Evolutionary conservation across 2,797 vertebrate genomes (phyloP).

Genomic region (Eurystomus glaucurus): DNA sequence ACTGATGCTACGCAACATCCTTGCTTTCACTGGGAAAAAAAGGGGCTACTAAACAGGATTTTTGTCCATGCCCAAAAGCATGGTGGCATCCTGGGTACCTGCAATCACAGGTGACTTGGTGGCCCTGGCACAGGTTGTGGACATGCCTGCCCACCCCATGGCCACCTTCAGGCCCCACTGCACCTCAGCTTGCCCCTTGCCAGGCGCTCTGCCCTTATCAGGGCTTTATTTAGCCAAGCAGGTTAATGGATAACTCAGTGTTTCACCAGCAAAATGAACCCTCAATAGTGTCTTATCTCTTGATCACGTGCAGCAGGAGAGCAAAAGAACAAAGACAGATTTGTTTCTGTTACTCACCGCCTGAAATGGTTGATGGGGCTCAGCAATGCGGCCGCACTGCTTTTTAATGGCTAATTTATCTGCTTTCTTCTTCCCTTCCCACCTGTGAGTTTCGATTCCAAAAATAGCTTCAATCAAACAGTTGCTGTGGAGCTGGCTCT

Average conservation of each 20-base stretch:
- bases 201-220: slow-evolving; percentile 29
- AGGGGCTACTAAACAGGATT: not conserved
- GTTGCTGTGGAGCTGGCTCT: not conserved
- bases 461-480: slow-evolving; percentile 42
- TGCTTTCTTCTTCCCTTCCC: slow-evolving; percentile 43
- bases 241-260: slow-evolving; percentile 70
- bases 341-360: not conserved
- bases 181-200: not conserved
- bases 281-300: slow-evolving; percentile 18
- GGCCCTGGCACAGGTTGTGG: not conserved
- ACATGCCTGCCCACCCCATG: rapidly evolving
- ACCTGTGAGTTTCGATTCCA: slow-evolving; percentile 22
- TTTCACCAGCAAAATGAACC: slow-evolving; percentile 24
- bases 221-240: slow-evolving; percentile 6
- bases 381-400: not conserved
- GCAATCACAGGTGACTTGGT: rapidly evolving
- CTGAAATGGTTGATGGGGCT: slow-evolving; percentile 16
- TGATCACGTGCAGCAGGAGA: not conserved
- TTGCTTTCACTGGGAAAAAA: not conserved
- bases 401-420: slow-evolving; percentile 51
- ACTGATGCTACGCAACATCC: not conserved
- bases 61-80: not conserved
- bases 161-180: not conserved
- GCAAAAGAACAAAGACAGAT: slow-evolving; percentile 70
- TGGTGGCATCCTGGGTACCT: rapidly evolving